phyloP scores from a whole-genome alignment of 2,113 vertebrate species.

The Blennius ocellaris region DNA sequence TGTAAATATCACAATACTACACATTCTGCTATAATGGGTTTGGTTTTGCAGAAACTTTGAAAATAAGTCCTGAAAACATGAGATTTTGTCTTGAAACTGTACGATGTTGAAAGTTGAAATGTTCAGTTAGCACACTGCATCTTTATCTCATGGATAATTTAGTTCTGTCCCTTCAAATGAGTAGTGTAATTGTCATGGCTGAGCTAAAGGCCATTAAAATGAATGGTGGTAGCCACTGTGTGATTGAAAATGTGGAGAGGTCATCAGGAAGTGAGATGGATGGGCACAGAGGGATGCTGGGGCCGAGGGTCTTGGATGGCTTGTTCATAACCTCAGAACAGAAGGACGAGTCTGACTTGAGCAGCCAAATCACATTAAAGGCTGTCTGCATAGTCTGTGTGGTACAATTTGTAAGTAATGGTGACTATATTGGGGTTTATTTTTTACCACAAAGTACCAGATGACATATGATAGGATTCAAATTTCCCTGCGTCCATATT shows the following conservation, averaged over 20 bases:
- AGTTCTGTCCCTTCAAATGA: constrained; percentile 44
- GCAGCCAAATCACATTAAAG: background rate
- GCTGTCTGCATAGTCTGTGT: background rate
- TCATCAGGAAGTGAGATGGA: constrained; percentile 31
- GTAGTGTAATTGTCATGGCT: constrained; percentile 39
- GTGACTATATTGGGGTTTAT: constrained; percentile 1
- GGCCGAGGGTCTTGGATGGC: constrained; percentile 7
- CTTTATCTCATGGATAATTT: constrained; percentile 42
- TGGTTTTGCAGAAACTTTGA: background rate
- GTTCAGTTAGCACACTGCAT: constrained; percentile 21
- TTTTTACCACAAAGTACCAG: constrained; percentile 17
- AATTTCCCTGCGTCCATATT: constrained; percentile 4
- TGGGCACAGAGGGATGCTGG: constrained; percentile 6
- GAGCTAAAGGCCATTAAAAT: constrained; percentile 44
- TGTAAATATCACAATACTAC: too few species aligned
- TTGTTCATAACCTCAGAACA: constrained; percentile 20
- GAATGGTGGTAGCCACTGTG: constrained; percentile 27
- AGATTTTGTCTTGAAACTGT: constrained; percentile 1
- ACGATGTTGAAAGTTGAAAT: background rate
- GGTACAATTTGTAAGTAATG: constrained; percentile 18
- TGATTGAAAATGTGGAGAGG: constrained; percentile 40
- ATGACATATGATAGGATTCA: constrained; percentile 6
- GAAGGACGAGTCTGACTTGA: constrained; percentile 2
- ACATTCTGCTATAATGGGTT: background rate
- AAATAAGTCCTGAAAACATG: background rate